Conservation (phyloP, 2,113 vertebrate genomes). For the Epinephelus fuscoguttatus region DNA sequence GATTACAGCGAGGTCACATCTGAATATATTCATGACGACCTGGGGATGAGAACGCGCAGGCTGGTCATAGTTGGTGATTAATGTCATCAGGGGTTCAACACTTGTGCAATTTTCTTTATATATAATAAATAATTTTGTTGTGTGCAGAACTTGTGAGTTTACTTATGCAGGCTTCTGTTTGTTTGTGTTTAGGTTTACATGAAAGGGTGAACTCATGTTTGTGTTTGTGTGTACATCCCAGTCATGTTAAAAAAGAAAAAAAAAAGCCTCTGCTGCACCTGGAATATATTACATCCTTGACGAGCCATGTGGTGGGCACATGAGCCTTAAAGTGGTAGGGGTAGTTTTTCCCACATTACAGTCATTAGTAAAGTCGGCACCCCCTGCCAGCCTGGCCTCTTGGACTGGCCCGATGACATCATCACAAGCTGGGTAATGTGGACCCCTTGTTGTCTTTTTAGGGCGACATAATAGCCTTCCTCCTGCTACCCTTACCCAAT, state of each 20-base stretch:
- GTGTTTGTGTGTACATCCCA: not conserved
- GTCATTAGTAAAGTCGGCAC: conserved; percentile 59
- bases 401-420: conserved; percentile 59
- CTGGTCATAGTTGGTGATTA: too few relatives aligned
- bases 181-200: conserved; percentile 3
- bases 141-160: not conserved
- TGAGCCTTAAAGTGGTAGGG: conserved; percentile 73
- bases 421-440: conserved; percentile 24
- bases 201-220: not conserved
- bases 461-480: not conserved
- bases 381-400: conserved; percentile 31
- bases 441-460: conserved; percentile 9
- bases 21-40: too few relatives aligned
- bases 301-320: conserved; percentile 68
- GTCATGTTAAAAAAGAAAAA: not conserved
- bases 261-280: conserved; percentile 55
- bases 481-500: not conserved
- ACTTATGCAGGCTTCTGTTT: not conserved
- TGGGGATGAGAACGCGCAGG: too few relatives aligned
- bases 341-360: conserved; percentile 66
- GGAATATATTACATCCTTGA: conserved; percentile 74
- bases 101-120: not conserved
- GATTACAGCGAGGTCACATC: too few relatives aligned
- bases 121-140: not conserved
- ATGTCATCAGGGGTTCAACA: not conserved